Conservation (phyloP, 2,113 vertebrate genomes). For the Oreocharis arfaki region DNA sequence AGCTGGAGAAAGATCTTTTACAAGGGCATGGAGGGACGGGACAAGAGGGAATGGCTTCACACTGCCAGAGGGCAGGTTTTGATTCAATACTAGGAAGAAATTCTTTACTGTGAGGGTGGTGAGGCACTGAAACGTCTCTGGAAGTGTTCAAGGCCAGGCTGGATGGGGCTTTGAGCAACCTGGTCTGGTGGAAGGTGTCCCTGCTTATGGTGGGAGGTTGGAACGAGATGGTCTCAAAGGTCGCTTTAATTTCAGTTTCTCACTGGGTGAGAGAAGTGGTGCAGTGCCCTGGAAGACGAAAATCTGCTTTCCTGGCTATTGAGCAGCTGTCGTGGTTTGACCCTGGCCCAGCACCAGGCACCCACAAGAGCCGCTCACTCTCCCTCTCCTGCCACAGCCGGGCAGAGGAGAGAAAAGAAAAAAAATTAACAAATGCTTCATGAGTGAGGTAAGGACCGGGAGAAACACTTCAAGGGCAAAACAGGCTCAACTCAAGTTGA, state of each 20-base stretch:
- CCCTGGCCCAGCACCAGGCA: too few relatives aligned
- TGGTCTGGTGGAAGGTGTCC: not conserved
- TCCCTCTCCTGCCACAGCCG: too few relatives aligned
- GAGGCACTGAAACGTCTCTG: not conserved
- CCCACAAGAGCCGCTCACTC: too few relatives aligned
- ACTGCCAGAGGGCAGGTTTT: not conserved
- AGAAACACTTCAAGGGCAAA: too few relatives aligned
- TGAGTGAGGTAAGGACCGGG: too few relatives aligned
- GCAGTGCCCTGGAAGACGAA: not conserved
- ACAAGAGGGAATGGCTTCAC: not conserved
- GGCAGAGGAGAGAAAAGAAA: too few relatives aligned
- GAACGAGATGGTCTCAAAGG: fast-evolving
- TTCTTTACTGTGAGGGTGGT: not conserved
- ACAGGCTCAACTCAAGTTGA: too few relatives aligned
- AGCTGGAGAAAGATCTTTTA: not conserved
- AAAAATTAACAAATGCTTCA: too few relatives aligned
- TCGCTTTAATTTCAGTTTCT: not conserved
- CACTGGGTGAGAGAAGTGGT: not conserved
- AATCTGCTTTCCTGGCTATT: not conserved
- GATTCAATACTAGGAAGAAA: not conserved
- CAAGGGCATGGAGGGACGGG: not conserved
- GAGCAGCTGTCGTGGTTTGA: too few relatives aligned
- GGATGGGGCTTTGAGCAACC: not conserved
- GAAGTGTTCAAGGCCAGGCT: not conserved
- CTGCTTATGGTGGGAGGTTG: not conserved